Evolutionary conservation across 2,113 vertebrate genomes (phyloP).

Genomic region (Scopus umbretta): DNA sequence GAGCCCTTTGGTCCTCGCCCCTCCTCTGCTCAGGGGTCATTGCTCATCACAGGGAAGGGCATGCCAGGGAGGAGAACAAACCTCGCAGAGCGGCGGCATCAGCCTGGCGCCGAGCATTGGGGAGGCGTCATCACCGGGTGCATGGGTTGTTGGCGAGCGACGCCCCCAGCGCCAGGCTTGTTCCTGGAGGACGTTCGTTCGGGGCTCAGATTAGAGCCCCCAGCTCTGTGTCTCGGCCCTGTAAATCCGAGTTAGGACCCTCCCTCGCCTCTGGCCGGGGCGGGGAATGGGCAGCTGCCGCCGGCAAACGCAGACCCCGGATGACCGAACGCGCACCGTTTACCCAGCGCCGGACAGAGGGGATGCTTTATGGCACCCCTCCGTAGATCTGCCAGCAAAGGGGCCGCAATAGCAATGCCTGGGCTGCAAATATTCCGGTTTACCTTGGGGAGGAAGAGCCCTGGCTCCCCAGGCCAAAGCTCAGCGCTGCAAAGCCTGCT

Average conservation of each 20-base stretch:
- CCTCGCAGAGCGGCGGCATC: background rate
- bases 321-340: background rate
- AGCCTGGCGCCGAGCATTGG: too few relatives aligned
- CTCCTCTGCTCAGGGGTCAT: background rate
- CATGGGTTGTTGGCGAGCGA: background rate
- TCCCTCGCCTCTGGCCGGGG: background rate
- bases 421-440: accelerated
- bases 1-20: background rate
- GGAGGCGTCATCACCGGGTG: background rate
- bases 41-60: background rate
- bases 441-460: background rate
- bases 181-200: background rate
- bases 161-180: background rate
- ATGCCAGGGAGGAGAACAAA: background rate
- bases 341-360: accelerated
- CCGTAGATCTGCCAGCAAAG: background rate
- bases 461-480: background rate
- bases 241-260: background rate
- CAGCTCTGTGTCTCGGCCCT: background rate
- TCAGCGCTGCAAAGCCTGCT: background rate
- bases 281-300: background rate
- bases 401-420: accelerated
- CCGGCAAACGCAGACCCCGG: background rate
- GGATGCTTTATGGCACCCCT: background rate
- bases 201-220: background rate